phyloP scores from a whole-genome alignment of 2,797 vertebrate species.

The Linurgus olivaceus region DNA sequence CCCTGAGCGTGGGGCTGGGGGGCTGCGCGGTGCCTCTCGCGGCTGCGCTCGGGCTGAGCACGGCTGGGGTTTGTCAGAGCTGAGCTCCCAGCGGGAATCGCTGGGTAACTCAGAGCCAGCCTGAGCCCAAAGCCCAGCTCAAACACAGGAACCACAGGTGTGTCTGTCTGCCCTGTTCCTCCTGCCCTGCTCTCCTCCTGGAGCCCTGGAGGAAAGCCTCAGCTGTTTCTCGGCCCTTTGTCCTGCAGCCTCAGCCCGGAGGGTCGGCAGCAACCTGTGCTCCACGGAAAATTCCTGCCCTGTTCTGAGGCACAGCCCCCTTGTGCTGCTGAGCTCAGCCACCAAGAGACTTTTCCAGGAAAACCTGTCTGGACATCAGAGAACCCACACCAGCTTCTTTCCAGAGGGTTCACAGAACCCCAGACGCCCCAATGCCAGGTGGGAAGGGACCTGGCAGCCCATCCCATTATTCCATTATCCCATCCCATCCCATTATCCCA shows the following conservation, averaged over 20 bases:
- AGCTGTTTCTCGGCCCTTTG: background rate
- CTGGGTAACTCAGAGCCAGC: too few relatives aligned
- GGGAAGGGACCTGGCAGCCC: too few relatives aligned
- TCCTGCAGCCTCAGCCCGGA: background rate
- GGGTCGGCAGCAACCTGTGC: accelerated
- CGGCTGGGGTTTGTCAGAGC: accelerated
- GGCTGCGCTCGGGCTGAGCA: accelerated
- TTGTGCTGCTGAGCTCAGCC: background rate
- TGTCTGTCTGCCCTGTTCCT: accelerated
- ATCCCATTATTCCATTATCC: background rate
- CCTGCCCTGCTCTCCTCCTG: background rate
- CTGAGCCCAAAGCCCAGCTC: accelerated
- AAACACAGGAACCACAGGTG: accelerated
- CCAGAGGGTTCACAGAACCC: background rate
- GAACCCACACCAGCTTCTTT: background rate
- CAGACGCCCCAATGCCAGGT: too few relatives aligned
- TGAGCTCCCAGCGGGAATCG: accelerated
- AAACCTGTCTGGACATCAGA: accelerated
- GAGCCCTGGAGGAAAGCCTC: background rate
- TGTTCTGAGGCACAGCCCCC: background rate
- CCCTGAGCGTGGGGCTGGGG: background rate
- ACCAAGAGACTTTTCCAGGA: background rate
- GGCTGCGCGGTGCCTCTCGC: accelerated
- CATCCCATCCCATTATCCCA: background rate
- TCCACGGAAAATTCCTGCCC: background rate